phyloP scores from a whole-genome alignment of 2,113 vertebrate species.

The Cyanistes caeruleus region DNA sequence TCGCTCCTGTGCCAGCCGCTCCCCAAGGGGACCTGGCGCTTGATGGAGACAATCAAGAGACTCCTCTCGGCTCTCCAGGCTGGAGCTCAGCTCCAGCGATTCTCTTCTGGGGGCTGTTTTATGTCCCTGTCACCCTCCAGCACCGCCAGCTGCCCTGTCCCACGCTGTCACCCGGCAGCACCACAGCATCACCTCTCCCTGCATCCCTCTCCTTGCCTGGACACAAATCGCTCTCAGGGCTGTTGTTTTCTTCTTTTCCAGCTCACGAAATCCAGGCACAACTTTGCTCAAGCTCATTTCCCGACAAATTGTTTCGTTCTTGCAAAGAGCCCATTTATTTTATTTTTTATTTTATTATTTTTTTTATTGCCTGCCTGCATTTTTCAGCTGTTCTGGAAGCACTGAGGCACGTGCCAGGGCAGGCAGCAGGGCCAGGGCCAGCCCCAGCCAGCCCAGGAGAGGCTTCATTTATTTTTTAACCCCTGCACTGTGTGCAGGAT shows the following conservation, averaged over 20 bases:
- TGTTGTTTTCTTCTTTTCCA: background rate
- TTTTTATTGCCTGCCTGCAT: background rate
- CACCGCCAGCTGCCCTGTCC: background rate
- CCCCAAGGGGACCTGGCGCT: background rate
- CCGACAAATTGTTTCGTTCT: background rate
- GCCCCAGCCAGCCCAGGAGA: background rate
- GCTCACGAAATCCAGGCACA: background rate
- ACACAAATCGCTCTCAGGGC: fast-evolving
- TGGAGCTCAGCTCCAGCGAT: fast-evolving
- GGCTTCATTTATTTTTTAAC: background rate
- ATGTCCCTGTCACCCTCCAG: background rate
- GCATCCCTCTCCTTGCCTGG: background rate
- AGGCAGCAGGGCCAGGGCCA: background rate
- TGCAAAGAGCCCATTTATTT: background rate
- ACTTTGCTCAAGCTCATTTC: background rate
- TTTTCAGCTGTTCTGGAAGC: background rate
- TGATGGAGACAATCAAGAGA: background rate
- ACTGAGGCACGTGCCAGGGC: background rate
- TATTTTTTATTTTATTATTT: no score
- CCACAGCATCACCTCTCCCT: background rate
- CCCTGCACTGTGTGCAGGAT: background rate
- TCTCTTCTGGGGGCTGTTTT: background rate
- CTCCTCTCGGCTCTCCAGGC: fast-evolving
- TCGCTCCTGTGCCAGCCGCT: background rate
- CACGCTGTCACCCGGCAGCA: background rate